Base-by-base conservation (phyloP, 2,797 vertebrate species). In the Protosalanx chinensis region DNA sequence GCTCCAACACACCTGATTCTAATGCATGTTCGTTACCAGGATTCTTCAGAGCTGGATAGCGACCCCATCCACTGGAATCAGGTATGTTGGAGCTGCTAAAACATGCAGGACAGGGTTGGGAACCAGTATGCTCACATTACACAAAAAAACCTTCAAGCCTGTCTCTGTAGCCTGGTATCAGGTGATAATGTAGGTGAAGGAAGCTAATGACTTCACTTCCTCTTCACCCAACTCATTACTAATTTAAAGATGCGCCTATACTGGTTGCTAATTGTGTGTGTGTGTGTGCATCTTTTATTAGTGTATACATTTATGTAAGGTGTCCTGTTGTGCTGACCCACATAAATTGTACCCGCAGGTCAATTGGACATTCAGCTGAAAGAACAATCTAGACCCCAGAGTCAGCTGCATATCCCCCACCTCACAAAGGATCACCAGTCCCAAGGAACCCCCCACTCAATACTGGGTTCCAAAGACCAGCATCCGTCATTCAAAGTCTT, bases 301-400 rank as follows among this genome's bases (percentile, higher is more conserved):
- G 41, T 12, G 30, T 67, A 53, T 73, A 68, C 41, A 46, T 33
- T 60, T 53, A 56, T 71, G 68, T 74, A 56, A 16, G 18, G 62
- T 64, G 62, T 49, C 41, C 16, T 49, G 33, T 66, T 46, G 7
- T 10, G 68, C 64, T 68, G 60, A 81, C 46, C 75, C 72, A 85
- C 78, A 82, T 68, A 70, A 77, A 72, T 84, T 87, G 68, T 78
- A 59, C 88, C 82, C 59, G 5, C 88, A 91, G 90, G 89, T 86
- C 84, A 84, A 83, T 79, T 79, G 86, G 81, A 91, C 79, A 37
- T 77, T 79, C 64, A 49, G 69, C 79, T 63, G 75, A 81, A 77
- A 75, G 80, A 82, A 56, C 72, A 65, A 72, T 37, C 74, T 75
- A 20, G 70, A 82, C 68, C 60, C 7, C 4, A 69, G 62, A 72